These are phyloP conservation scores for Hystrix cristata DNA, from an alignment of 2,113 vertebrate genomes.

Conservation along the genomic window DNA sequence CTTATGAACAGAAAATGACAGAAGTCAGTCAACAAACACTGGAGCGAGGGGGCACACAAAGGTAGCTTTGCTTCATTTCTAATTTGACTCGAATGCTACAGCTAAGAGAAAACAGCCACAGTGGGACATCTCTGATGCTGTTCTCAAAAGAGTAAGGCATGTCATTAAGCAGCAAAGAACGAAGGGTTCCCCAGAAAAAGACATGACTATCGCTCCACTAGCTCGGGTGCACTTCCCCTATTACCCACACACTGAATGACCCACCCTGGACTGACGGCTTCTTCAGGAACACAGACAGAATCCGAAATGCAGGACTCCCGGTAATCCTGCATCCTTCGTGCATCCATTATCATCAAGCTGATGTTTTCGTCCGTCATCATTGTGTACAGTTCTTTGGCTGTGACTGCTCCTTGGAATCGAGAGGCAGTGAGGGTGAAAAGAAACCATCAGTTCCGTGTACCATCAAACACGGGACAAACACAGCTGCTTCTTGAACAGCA, in stretches of 20 bases:
- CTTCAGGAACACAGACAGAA: constrained; percentile 95
- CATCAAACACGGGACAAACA: constrained; percentile 50
- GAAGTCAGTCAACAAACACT: constrained; percentile 12
- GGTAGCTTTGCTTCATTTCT: neutral
- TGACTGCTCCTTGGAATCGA: constrained; percentile 90
- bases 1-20: neutral
- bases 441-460: neutral
- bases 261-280: constrained; percentile 96
- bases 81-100: neutral
- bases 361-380: constrained; percentile 95
- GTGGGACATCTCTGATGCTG: neutral
- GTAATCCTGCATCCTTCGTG: constrained; percentile 92
- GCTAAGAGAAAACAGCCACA: neutral
- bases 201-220: neutral
- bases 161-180: neutral
- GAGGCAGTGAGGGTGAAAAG: constrained; percentile 10
- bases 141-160: neutral
- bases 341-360: constrained; percentile 96
- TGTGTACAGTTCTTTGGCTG: constrained; percentile 94
- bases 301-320: constrained; percentile 94
- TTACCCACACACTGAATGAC: constrained; percentile 41
- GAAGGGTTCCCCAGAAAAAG: neutral
- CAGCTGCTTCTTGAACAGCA: neutral
- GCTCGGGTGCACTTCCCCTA: neutral
- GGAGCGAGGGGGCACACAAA: neutral